Conservation (phyloP, 2,797 vertebrate genomes). For the Geotrypetes seraphini region DNA sequence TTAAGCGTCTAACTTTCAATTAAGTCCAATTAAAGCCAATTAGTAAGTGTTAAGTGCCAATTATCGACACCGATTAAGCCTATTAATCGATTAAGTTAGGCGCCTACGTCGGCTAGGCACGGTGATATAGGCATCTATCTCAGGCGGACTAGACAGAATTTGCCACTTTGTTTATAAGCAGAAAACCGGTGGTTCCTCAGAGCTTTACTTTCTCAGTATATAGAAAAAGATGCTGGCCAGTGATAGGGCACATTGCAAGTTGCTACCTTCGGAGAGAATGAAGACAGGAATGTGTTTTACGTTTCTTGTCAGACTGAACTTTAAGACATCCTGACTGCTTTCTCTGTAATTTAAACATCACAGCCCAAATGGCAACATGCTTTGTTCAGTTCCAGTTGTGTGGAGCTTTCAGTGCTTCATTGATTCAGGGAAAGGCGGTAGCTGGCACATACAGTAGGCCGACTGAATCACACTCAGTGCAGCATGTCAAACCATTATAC, state of each 20-base stretch:
- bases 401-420: conserved; percentile 46
- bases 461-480: conserved; percentile 56
- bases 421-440: conserved; percentile 36
- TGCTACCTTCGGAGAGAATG: conserved; percentile 29
- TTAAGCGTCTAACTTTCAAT: too few relatives aligned
- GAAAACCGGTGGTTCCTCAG: too few relatives aligned
- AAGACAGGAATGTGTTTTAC: conserved; percentile 51
- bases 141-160: too few relatives aligned
- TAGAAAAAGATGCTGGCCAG: conserved; percentile 11
- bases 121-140: too few relatives aligned
- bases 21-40: too few relatives aligned
- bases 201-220: neutral
- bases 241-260: conserved; percentile 1
- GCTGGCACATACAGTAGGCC: conserved; percentile 34
- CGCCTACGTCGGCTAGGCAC: too few relatives aligned
- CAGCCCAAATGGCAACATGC: conserved; percentile 55
- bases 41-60: too few relatives aligned
- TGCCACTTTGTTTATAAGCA: too few relatives aligned
- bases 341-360: conserved; percentile 41
- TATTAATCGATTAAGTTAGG: too few relatives aligned
- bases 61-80: too few relatives aligned
- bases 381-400: conserved; percentile 49
- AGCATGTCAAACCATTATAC: conserved; percentile 70
- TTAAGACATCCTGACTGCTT: conserved; percentile 48
- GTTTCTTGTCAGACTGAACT: conserved; percentile 56